Base-by-base conservation (phyloP, 35 echinoderm and acorn worm species). In the Heliocidaris erythrogramma region DNA sequence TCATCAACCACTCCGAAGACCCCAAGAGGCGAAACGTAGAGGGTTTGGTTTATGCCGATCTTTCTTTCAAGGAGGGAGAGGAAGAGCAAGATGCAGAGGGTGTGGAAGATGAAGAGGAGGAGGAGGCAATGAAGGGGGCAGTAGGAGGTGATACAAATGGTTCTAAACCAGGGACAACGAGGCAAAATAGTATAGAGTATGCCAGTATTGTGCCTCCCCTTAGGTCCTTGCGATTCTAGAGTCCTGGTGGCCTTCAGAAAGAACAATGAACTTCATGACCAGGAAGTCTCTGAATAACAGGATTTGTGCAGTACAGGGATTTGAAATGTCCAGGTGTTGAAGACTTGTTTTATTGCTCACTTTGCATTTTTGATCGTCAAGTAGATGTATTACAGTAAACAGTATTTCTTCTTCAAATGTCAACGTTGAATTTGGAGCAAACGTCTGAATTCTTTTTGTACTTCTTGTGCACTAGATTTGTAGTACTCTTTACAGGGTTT, bases 141-240 rank as follows among this genome's bases (percentile, higher is more conserved):
- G 91, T 92, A 11, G 91, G 91, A 17, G 87, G 87, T 89, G 87
- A 89, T 89, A 48, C 87, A 89, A 89, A 89, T 42, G 87, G 87
- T 48, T 21, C 65, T 31, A 89, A 89, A 89, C 87, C 87, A 48
- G 87, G 87, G 47, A 48, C 31, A 89, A n/a, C 31, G 5, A 59
- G 16, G 16, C 17, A 14, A n/a, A 42, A 59, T 17, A 92, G 47
- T 59, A 92, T 92, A 92, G 91, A 92, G 48, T 92, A 92, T 92
- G 91, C 91, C 91, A 49, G 91, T 49, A 92, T 92, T 59, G 91
- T 92, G 50, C 91, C 91, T 49, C 91, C 91, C 29, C 91, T 48
- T 30, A 59, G 91, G 30, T 92, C 91, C n/a, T 48, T 92, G 49
- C 31, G 91, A 30, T 92, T 92, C 48, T 92, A 92, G 4, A 42